Base-by-base conservation (phyloP, 2,113 vertebrate species). In the Condylura cristata region DNA sequence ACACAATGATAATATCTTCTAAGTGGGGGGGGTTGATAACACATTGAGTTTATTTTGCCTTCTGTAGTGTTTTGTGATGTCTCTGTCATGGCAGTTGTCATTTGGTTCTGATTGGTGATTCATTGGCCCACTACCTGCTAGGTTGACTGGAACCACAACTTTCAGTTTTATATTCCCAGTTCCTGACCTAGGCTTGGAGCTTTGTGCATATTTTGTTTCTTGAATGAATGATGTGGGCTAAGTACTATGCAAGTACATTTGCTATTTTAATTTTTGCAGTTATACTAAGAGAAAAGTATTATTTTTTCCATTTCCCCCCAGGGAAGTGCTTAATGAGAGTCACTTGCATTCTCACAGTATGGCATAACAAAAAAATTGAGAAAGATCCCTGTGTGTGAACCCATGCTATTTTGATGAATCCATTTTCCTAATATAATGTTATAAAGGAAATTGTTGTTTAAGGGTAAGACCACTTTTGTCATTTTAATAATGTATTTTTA, bases 371-470 rank as follows among this genome's bases (percentile, higher is more conserved):
- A 60, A 44, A 60, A 72, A 80, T 4, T 61, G 34, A 68, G 90
- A 53, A 86, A 68, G 90, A 53, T 82, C 12, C 37, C 22, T 56
- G 14, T 60, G 16, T 56, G 20, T 56, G 20, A 90, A 78, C 90
- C 85, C 32, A 78, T 32, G 58, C 75, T 89, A 78, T 89, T 48
- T 65, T 11, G 6, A 9, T 75, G 32, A 66, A 3, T 93, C 46
- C 22, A 30, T 37, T 75, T 89, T 76, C 53, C 58, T 89, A 24
- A 84, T 26, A 30, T 88, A 70, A 82, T 81, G 37, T 46, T 75
- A 13, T 79, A 89, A 70, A 74, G 78, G 44, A 89, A 91, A 89
- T 83, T 85, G 68, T 81, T 92, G 9, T 71, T 79, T 18, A 89
- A 46, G 80, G 65, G 7, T 72, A 76, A 70, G 61, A 34, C 83